Percentiles rank a stretch among this genome's conserved stretches.
Evolutionary conservation across 2,113 vertebrate species (phyloP).

Genomic region (Scalopus aquaticus): DNA sequence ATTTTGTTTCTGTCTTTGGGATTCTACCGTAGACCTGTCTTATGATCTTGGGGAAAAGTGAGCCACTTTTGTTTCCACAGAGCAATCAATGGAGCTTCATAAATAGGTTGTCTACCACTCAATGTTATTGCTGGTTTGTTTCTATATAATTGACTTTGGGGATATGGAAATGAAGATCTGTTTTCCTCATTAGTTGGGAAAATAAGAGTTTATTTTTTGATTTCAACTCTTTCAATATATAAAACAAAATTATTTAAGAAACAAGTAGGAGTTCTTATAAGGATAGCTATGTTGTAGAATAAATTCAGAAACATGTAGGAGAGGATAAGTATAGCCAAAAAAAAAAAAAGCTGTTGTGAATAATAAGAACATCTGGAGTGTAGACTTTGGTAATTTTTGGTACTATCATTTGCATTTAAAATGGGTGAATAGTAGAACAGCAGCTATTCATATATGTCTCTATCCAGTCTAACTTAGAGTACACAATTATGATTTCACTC

Average conservation of each 20-base stretch:
- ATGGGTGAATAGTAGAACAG: slow-evolving; percentile 10
- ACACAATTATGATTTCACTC: background rate
- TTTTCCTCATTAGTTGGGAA: slow-evolving; percentile 73
- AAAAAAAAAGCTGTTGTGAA: slow-evolving; percentile 1
- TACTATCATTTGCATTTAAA: slow-evolving; percentile 67
- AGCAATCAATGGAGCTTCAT: slow-evolving; percentile 1
- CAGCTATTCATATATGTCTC: background rate
- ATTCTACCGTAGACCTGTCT: background rate
- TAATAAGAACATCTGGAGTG: slow-evolving; percentile 55
- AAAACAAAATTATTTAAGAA: slow-evolving; percentile 61
- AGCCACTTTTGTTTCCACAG: slow-evolving; percentile 9
- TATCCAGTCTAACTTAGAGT: background rate
- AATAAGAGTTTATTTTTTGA: slow-evolving; percentile 48
- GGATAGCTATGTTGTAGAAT: slow-evolving; percentile 36
- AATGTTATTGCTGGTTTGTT: slow-evolving; percentile 65
- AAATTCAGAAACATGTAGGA: slow-evolving; percentile 52
- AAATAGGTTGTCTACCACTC: slow-evolving; percentile 67
- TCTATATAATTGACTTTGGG: slow-evolving; percentile 68
- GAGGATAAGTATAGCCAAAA: slow-evolving; percentile 16
- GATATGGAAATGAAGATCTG: slow-evolving; percentile 71
- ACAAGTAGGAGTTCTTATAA: slow-evolving; percentile 56
- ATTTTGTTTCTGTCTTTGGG: background rate
- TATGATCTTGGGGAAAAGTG: background rate
- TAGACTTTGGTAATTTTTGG: slow-evolving; percentile 39
- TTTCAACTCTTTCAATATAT: slow-evolving; percentile 71